Percentiles rank a stretch among this genome's conserved stretches.
phyloP scores from a whole-genome alignment of 2,797 vertebrate species.

The Phaenicophaeus curvirostris region DNA sequence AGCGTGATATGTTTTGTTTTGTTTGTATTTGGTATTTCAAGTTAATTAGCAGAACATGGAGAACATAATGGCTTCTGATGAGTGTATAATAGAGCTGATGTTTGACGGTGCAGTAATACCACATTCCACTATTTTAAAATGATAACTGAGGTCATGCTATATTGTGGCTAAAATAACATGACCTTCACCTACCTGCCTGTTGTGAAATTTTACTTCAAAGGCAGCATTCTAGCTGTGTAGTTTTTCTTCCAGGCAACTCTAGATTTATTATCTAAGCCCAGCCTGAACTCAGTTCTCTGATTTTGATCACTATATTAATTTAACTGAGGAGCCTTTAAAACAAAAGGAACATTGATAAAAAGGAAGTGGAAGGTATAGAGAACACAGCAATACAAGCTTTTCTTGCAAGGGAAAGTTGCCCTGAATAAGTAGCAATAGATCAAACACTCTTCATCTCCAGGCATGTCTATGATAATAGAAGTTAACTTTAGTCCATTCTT shows the following conservation, averaged over 20 bases:
- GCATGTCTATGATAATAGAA: slow-evolving; percentile 58
- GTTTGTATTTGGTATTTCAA: background rate
- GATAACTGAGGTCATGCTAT: background rate
- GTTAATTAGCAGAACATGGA: background rate
- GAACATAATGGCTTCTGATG: background rate
- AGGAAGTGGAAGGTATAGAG: slow-evolving; percentile 8
- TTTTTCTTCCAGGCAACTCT: slow-evolving; percentile 20
- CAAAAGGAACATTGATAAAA: slow-evolving; percentile 53
- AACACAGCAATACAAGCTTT: slow-evolving; percentile 13
- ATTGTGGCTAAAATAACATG: background rate
- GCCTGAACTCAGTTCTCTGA: slow-evolving; percentile 22
- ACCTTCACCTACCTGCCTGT: slow-evolving; percentile 18
- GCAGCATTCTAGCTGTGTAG: background rate
- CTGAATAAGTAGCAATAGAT: slow-evolving; percentile 54
- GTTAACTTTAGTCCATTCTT: slow-evolving; percentile 25
- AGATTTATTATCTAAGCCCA: slow-evolving; percentile 18
- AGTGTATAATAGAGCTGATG: background rate
- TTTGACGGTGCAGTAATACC: background rate
- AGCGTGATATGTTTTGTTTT: background rate
- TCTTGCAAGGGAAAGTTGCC: slow-evolving; percentile 34
- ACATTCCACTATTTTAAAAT: background rate
- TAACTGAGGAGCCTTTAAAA: slow-evolving; percentile 64
- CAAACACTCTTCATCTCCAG: slow-evolving; percentile 26
- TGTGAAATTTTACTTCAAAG: slow-evolving; percentile 34
- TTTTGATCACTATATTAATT: slow-evolving; percentile 64